These are phyloP conservation scores for Idaea aversata DNA, from an alignment of 2,888 invertebrate genomes.

Conservation along the genomic window DNA sequence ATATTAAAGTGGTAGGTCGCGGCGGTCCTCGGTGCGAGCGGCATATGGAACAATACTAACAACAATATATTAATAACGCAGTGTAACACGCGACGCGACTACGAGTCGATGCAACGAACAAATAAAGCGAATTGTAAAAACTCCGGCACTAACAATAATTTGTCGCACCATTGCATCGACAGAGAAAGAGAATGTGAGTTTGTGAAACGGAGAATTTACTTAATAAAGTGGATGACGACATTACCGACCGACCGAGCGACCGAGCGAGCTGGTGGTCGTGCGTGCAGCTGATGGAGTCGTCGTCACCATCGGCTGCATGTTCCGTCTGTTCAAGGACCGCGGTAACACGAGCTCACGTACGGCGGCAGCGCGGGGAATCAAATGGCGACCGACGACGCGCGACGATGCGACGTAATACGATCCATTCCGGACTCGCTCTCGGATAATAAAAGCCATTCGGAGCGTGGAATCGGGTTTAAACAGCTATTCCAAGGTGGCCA, in stretches of 20 bases:
- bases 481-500: not conserved
- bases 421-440: constrained; percentile 25
- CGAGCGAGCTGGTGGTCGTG: not conserved
- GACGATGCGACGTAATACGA: constrained; percentile 24
- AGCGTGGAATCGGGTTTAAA: constrained; percentile 2
- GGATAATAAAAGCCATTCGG: constrained; percentile 22
- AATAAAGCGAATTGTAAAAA: constrained; percentile 12
- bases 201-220: constrained; percentile 32
- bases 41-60: not conserved
- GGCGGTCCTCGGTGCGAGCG: not conserved
- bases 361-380: constrained; percentile 14
- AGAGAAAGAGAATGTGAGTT: constrained; percentile 22
- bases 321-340: constrained; percentile 35
- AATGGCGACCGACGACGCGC: no score
- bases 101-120: not conserved
- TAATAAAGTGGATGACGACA: constrained; percentile 23
- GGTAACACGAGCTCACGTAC: constrained; percentile 31
- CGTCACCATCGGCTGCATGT: constrained; percentile 22
- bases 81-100: not conserved
- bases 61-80: not conserved
- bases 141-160: constrained; percentile 8
- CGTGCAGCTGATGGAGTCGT: no score
- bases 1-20: not conserved
- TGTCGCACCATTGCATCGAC: constrained; percentile 12
- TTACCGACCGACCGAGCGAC: not conserved